A percentile compares a stretch with the other conserved stretches of the same genome.
phyloP scores from a whole-genome alignment of 2,113 vertebrate genomes.

The Eleginops maclovinus region DNA sequence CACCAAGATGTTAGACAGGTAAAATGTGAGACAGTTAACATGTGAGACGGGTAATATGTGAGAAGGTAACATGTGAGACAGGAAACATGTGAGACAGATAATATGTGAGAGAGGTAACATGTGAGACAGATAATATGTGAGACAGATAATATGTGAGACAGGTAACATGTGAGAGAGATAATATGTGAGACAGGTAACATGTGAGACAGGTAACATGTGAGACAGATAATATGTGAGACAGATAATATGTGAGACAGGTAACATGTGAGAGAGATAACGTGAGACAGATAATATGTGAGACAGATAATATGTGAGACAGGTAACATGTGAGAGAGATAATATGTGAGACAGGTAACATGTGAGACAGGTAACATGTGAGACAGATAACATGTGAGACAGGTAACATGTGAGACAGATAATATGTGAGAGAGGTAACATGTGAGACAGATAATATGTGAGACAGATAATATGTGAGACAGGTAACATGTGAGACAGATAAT shows the following conservation, averaged over 20 bases:
- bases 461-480: neutral
- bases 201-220: neutral
- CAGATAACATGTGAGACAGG: neutral
- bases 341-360: neutral
- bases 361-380: neutral
- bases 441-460: neutral
- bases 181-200: neutral
- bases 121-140: neutral
- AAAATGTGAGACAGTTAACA: neutral
- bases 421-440: neutral
- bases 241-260: too few relatives aligned
- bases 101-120: neutral
- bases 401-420: too few relatives aligned
- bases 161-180: neutral
- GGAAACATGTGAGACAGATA: too few relatives aligned
- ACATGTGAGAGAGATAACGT: too few relatives aligned
- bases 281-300: neutral
- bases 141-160: neutral
- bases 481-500: neutral
- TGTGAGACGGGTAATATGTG: neutral
- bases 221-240: neutral
- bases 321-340: neutral
- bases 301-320: neutral
- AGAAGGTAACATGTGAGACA: neutral
- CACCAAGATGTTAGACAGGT: constrained; percentile 96